Conservation (phyloP, 2,797 vertebrate genomes). For the Cryptoblepharus egeriae region DNA sequence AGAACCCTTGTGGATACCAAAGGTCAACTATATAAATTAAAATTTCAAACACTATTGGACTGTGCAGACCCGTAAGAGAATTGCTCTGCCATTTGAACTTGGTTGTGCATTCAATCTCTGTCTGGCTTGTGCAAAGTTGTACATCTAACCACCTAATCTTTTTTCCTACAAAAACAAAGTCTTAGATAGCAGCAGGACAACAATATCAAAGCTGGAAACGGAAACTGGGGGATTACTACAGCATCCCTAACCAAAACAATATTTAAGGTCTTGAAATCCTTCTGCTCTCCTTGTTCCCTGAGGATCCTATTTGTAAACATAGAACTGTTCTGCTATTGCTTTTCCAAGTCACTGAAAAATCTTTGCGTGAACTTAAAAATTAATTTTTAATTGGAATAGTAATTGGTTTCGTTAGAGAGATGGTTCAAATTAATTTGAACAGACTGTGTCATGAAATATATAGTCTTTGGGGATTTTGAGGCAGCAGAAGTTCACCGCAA, state of each 20-base stretch:
- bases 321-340: neutral
- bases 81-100: neutral
- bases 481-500: neutral
- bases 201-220: neutral
- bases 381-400: slow-evolving; percentile 9
- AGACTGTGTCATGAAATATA: neutral
- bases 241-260: neutral
- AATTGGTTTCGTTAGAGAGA: slow-evolving; percentile 20
- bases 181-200: neutral
- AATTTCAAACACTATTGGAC: neutral
- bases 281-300: neutral
- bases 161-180: neutral
- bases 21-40: neutral
- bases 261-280: slow-evolving; percentile 24
- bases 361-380: slow-evolving; percentile 4
- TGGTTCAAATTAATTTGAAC: slow-evolving; percentile 10
- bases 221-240: neutral
- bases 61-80: neutral
- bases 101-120: neutral
- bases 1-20: too few species aligned
- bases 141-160: too few species aligned
- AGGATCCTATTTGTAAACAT: neutral
- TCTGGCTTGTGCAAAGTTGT: neutral
- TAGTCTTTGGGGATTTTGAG: neutral
- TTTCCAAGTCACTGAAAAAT: slow-evolving; percentile 15